Conservation (phyloP, 2,888 invertebrate species). For the Cephus pygmeus region DNA sequence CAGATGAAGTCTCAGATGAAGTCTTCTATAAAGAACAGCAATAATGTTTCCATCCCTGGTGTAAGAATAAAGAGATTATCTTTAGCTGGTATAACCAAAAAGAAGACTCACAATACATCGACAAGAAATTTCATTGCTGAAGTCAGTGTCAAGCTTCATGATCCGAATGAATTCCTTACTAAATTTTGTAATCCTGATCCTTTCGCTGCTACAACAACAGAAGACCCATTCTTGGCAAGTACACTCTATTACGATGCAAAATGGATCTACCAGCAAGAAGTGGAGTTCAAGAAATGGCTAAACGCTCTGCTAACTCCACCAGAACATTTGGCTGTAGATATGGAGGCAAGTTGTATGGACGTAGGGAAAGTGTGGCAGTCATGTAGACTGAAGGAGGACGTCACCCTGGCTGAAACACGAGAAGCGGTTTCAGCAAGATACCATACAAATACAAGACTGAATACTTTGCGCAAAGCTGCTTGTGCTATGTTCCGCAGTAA, state of each 20-base stretch:
- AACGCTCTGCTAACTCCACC: constrained; percentile 83
- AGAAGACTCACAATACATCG: not conserved
- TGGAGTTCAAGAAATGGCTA: constrained; percentile 81
- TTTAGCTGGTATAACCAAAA: constrained; percentile 34
- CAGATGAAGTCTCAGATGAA: constrained; percentile 40
- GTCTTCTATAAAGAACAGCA: constrained; percentile 34
- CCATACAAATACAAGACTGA: constrained; percentile 75
- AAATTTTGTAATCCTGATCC: constrained; percentile 68
- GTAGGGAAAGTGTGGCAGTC: constrained; percentile 81
- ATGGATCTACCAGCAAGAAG: constrained; percentile 77
- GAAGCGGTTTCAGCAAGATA: constrained; percentile 75
- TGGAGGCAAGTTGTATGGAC: constrained; percentile 76
- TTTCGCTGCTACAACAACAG: constrained; percentile 69
- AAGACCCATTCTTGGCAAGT: constrained; percentile 76
- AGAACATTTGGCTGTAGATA: constrained; percentile 68
- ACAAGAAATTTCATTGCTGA: constrained; percentile 25
- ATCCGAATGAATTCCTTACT: constrained; percentile 57
- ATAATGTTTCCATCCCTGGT: constrained; percentile 40
- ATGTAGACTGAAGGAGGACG: constrained; percentile 74
- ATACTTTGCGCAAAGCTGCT: constrained; percentile 76
- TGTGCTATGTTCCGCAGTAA: constrained; percentile 73
- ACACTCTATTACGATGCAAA: constrained; percentile 76
- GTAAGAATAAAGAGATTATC: constrained; percentile 49
- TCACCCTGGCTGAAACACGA: constrained; percentile 76
- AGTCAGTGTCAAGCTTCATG: constrained; percentile 41